Conservation (phyloP, 2,797 vertebrate genomes). For the Pantherophis vulpinus region DNA sequence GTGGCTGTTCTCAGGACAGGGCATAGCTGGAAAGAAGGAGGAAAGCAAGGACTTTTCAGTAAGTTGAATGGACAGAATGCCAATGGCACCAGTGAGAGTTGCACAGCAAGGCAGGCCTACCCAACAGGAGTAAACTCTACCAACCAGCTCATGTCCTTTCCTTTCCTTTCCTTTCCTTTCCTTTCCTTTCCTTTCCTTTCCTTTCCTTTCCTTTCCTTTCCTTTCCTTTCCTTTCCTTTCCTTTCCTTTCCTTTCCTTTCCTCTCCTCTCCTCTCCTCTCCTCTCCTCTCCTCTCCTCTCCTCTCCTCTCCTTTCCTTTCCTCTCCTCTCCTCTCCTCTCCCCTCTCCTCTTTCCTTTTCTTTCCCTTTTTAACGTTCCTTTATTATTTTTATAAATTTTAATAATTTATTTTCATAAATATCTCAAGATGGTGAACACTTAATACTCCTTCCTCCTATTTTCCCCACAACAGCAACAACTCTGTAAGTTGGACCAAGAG, state of each 20-base stretch:
- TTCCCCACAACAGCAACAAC: background rate
- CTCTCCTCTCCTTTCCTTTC: no score
- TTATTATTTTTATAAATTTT: background rate
- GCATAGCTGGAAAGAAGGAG: conserved; percentile 48
- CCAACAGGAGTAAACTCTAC: background rate
- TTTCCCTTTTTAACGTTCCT: no score
- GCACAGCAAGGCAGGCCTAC: background rate
- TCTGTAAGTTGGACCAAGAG: background rate
- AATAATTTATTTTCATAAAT: background rate
- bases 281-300: no score
- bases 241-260: rapidly evolving
- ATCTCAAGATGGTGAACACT: background rate
- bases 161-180: no score
- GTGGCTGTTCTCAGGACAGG: conserved; percentile 72
- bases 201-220: no score
- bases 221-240: rapidly evolving
- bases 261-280: no score
- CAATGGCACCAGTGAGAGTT: background rate
- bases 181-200: no score
- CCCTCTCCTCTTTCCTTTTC: no score
- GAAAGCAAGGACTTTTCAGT: background rate
- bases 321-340: rapidly evolving
- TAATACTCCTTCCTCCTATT: background rate
- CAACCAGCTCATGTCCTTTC: background rate
- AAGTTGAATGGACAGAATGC: background rate